Base-by-base conservation (phyloP, 2,797 vertebrate species). In the Silurus aristotelis region DNA sequence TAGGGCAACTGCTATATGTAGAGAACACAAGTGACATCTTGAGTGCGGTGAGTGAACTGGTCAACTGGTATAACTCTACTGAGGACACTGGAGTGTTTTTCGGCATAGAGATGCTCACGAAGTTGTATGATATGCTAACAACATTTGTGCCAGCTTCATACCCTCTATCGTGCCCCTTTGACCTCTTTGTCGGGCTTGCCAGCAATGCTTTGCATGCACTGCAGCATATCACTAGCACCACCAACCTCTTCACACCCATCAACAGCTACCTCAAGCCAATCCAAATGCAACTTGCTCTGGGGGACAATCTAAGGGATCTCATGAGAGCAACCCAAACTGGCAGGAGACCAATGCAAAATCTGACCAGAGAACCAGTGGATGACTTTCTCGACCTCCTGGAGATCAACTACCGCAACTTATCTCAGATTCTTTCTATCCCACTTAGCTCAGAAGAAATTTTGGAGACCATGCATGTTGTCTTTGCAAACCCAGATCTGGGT, bases 331-430 rank as follows among this genome's bases (percentile, higher is more conserved):
- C 79, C 48, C 83, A 46, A 81, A 70, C 19, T 22, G 31, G 6
- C 0, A 71, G 10, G 61, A 88, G n/a, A 31, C 3, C 12, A 4
- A 83, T 91, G 78, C 84, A 25, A 5, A 63, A 86, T 80, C 87
- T 81, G 22, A 38, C 31, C 6, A 90, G 89, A 43, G 79, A 89
- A 6, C 92, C 92, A 6, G 70, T 94, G 64, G 90, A 95, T 38
- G 94, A 95, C 89, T 92, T 95, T 88, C 85, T 94, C 13, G 92
- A 94, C 64, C 87, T 96, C 56, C 56, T 95, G 72, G 43, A 83
- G 46, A 84, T 95, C 1, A 86, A 96, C 91, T 96, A 95, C 78
- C 72, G 79, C 7, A 19, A 85, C 38, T 88, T 96, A 87, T 91
- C 90, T 78, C 43, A 60, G 86, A 87, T 92, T 52, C 19, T 95